These are phyloP conservation scores for Pandemis cinnamomeana DNA, from an alignment of 2,888 invertebrate species.

Conservation along the genomic window DNA sequence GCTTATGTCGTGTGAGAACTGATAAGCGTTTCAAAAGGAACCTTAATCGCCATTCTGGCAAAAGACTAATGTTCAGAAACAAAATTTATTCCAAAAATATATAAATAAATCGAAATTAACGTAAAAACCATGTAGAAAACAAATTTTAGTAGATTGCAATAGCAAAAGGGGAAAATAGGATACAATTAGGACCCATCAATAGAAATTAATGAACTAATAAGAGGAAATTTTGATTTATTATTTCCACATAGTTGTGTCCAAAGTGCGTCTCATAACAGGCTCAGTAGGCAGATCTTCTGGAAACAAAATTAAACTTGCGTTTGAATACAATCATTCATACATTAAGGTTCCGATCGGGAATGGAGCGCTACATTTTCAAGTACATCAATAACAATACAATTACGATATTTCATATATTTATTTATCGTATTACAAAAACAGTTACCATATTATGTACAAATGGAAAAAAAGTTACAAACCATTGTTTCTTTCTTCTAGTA, in stretches of 20 bases:
- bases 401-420: constrained; percentile 82
- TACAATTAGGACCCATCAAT: constrained; percentile 79
- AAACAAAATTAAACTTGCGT: constrained; percentile 77
- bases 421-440: constrained; percentile 84
- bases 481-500: constrained; percentile 86
- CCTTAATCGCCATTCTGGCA: constrained; percentile 80
- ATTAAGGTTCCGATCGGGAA: constrained; percentile 84
- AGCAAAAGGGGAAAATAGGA: constrained; percentile 75
- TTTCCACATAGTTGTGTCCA: constrained; percentile 84
- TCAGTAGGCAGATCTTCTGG: constrained; percentile 81
- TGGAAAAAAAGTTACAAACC: constrained; percentile 82
- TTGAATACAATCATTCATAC: constrained; percentile 71
- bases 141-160: constrained; percentile 75
- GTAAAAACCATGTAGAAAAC: constrained; percentile 83
- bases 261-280: constrained; percentile 80
- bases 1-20: constrained; percentile 12
- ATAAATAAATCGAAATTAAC: constrained; percentile 81
- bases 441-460: constrained; percentile 85
- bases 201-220: constrained; percentile 77
- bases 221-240: constrained; percentile 84
- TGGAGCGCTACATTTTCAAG: constrained; percentile 77
- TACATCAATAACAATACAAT: constrained; percentile 81
- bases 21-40: constrained; percentile 62
- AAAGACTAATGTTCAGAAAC: constrained; percentile 75
- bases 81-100: constrained; percentile 83